Conservation (phyloP, 2,797 vertebrate genomes). For the Enoplosus armatus region DNA sequence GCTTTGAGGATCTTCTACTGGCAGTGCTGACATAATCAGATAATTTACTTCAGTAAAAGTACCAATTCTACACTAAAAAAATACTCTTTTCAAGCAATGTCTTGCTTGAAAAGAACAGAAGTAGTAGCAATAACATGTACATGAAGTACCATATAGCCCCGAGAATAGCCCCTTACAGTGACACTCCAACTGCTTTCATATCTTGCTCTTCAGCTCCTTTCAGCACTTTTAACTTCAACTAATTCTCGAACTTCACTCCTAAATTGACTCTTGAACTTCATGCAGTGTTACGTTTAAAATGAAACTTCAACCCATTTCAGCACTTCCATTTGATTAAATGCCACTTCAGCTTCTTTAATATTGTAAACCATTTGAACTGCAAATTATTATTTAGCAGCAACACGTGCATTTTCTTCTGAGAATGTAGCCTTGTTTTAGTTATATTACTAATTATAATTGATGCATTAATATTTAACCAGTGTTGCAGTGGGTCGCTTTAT, state of each 20-base stretch:
- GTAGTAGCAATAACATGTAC: neutral
- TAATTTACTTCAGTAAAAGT: neutral
- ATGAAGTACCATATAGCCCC: no score
- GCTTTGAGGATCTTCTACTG: constrained; percentile 48
- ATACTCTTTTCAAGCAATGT: neutral
- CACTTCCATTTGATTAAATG: neutral
- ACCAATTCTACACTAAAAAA: neutral
- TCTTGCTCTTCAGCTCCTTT: neutral
- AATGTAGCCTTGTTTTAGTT: neutral
- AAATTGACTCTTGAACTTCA: neutral
- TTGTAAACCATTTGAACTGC: neutral
- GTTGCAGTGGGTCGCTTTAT: no score
- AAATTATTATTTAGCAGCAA: no score
- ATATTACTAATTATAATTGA: neutral
- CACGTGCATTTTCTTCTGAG: no score
- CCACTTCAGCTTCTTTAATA: neutral
- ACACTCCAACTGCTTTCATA: neutral
- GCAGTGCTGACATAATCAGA: neutral
- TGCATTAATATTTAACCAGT: neutral
- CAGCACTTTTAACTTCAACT: neutral
- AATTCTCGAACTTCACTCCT: neutral
- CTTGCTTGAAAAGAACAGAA: no score
- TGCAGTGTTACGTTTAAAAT: neutral
- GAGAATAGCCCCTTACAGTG: no score
- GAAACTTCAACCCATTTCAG: neutral